These are phyloP conservation scores for Strongylocentrotus purpuratus DNA, from an alignment of 35 echinoderm and acorn worm species.

Conservation along the genomic window DNA sequence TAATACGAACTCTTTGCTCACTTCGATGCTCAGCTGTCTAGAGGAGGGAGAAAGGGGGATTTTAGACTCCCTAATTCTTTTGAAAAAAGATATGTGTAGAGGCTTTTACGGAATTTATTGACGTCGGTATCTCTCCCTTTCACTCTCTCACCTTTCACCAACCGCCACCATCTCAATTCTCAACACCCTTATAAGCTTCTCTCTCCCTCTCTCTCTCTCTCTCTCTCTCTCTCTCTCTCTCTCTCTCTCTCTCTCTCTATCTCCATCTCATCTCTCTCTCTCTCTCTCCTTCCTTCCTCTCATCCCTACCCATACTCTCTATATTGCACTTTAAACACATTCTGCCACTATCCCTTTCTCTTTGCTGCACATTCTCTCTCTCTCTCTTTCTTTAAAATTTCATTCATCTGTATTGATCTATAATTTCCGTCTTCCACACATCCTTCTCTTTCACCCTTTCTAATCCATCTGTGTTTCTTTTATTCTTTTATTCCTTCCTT, in stretches of 20 bases:
- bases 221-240: neutral
- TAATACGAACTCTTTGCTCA: neutral
- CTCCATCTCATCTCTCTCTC: too few species aligned
- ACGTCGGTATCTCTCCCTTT: neutral
- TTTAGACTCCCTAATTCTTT: neutral
- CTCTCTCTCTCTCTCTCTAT: neutral
- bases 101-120: neutral
- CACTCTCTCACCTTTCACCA: neutral
- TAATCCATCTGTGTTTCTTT: too few species aligned
- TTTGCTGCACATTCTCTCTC: neutral
- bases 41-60: neutral
- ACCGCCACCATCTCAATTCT: too few species aligned
- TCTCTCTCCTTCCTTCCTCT: too few species aligned
- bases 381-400: too few species aligned
- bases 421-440: too few species aligned
- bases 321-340: neutral
- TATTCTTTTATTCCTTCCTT: too few species aligned
- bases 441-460: too few species aligned
- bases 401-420: too few species aligned
- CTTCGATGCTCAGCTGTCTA: neutral
- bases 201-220: too few species aligned
- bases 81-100: neutral
- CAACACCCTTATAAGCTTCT: too few species aligned
- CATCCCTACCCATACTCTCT: too few species aligned
- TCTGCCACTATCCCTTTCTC: neutral